A percentile compares a stretch with the other conserved stretches of the same genome.
These are phyloP conservation scores for Octopus bimaculoides DNA, from an alignment of 1,140 invertebrate genomes.

Conservation along the genomic window DNA sequence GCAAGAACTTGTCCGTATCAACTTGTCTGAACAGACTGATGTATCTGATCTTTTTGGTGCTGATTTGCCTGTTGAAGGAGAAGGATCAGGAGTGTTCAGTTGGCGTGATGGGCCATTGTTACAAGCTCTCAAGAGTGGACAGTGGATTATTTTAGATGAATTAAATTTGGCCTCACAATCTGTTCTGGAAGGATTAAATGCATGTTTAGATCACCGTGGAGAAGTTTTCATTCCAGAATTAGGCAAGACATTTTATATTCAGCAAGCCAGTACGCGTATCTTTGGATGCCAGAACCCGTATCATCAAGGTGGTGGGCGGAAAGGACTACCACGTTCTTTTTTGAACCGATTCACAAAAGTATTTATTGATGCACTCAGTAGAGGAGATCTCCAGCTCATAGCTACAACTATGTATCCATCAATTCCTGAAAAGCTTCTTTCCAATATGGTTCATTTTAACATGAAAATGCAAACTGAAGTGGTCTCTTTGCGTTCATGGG, in stretches of 20 bases:
- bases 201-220: slow-evolving; percentile 95
- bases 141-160: slow-evolving; percentile 99
- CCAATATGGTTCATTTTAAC: slow-evolving; percentile 81
- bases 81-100: slow-evolving; percentile 73
- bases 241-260: slow-evolving; percentile 78
- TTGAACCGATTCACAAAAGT: slow-evolving; percentile 94
- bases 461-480: slow-evolving; percentile 67
- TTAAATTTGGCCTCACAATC: slow-evolving; percentile 97
- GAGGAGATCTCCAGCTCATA: slow-evolving; percentile 73
- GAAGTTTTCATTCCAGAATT: slow-evolving; percentile 96
- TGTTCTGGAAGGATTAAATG: slow-evolving; percentile 96
- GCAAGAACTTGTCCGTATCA: slow-evolving; percentile 82
- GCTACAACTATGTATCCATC: slow-evolving; percentile 55
- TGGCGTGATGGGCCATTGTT: slow-evolving; percentile 97
- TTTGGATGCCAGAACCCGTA: slow-evolving; percentile 99
- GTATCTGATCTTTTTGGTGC: slow-evolving; percentile 97
- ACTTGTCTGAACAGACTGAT: slow-evolving; percentile 98
- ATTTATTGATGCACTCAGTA: slow-evolving; percentile 77
- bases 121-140: slow-evolving; percentile 83
- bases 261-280: slow-evolving; percentile 69
- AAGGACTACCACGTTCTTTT: slow-evolving; percentile 95
- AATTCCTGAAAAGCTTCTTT: slow-evolving; percentile 60
- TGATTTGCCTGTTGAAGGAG: slow-evolving; percentile 91
- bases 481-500: slow-evolving; percentile 67
- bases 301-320: slow-evolving; percentile 90